Percentiles rank a stretch among this genome's conserved stretches.
phyloP scores from a whole-genome alignment of 2,888 invertebrate species.

The Tuberolachnus salignus region DNA sequence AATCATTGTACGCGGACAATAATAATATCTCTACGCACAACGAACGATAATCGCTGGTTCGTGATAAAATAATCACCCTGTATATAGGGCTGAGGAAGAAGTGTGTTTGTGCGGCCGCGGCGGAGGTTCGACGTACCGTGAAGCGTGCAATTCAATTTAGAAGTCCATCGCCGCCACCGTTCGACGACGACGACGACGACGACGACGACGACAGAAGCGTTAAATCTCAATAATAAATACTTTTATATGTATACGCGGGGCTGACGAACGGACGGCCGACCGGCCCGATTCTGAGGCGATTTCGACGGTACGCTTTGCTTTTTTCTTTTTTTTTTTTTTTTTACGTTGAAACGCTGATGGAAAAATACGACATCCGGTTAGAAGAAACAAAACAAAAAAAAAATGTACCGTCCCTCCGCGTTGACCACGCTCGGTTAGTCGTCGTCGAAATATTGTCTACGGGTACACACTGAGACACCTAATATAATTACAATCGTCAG shows the following conservation, averaged over 20 bases:
- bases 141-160: slow-evolving; percentile 26
- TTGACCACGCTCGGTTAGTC: neutral
- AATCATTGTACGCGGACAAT: too few relatives aligned
- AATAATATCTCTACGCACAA: too few relatives aligned
- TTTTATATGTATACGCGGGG: neutral
- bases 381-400: neutral
- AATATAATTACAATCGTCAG: too few relatives aligned
- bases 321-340: neutral
- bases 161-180: too few relatives aligned
- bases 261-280: too few relatives aligned
- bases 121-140: slow-evolving; percentile 20
- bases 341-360: neutral
- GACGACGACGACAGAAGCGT: too few relatives aligned
- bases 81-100: too few relatives aligned
- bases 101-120: neutral
- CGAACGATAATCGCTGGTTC: too few relatives aligned
- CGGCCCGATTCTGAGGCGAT: neutral
- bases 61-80: too few relatives aligned
- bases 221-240: neutral
- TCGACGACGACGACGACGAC: too few relatives aligned
- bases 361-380: neutral
- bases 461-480: too few relatives aligned
- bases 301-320: neutral
- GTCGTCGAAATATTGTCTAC: neutral
- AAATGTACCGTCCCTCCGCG: neutral